phyloP scores from a whole-genome alignment of 2,888 invertebrate species.

The Heliconius ethilla region DNA sequence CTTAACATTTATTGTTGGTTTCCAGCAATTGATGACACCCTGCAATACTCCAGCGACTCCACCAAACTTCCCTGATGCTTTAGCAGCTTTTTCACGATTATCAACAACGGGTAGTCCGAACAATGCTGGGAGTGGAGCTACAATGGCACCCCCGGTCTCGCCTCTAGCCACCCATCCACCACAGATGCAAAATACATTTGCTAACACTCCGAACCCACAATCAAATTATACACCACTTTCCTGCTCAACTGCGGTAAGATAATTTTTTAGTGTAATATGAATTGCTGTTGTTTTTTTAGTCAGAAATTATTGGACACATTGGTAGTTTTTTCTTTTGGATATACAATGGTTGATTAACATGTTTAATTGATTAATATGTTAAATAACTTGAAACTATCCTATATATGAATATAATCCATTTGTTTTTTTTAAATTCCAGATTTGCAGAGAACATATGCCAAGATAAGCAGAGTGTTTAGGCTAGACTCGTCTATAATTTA shows the following conservation, averaged over 20 bases:
- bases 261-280: not conserved
- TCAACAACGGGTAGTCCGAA: conserved; percentile 85
- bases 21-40: conserved; percentile 91
- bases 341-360: too few relatives aligned
- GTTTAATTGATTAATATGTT: too few relatives aligned
- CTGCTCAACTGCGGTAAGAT: conserved; percentile 77
- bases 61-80: conserved; percentile 95
- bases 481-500: conserved; percentile 81
- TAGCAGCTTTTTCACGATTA: conserved; percentile 93
- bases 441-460: conserved; percentile 81
- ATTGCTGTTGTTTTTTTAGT: not conserved
- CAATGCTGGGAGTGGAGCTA: conserved; percentile 61
- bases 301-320: too few relatives aligned
- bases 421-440: conserved; percentile 62
- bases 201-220: conserved; percentile 67
- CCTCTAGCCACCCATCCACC: conserved; percentile 75
- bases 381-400: too few relatives aligned
- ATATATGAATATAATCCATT: not conserved
- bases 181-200: conserved; percentile 65
- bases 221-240: conserved; percentile 71
- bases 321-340: too few relatives aligned
- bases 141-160: conserved; percentile 67
- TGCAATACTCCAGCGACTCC: conserved; percentile 97
- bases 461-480: conserved; percentile 75
- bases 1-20: conserved; percentile 21